These are phyloP conservation scores for Siphamia tubifer DNA, from an alignment of 2,113 vertebrate species.

Conservation along the genomic window DNA sequence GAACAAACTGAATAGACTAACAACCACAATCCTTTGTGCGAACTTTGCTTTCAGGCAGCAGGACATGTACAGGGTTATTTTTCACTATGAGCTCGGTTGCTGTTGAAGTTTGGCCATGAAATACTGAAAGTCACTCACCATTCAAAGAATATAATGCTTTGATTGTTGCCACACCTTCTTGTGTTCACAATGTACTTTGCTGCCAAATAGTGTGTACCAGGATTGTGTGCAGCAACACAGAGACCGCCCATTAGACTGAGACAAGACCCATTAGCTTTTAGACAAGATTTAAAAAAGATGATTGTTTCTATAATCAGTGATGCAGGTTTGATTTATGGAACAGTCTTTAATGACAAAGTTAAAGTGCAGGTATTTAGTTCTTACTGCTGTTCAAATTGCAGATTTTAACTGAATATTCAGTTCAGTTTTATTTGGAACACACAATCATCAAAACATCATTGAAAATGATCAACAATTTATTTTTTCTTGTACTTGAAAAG, in stretches of 20 bases:
- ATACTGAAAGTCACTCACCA: neutral
- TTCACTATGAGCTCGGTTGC: neutral
- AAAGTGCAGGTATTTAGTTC: no score
- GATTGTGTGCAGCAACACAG: neutral
- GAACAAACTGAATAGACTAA: neutral
- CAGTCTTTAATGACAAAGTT: no score
- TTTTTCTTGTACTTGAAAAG: no score
- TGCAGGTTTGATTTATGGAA: no score
- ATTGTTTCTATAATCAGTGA: no score
- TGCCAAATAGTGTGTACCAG: conserved; percentile 29
- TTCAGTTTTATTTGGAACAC: no score
- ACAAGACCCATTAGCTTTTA: no score
- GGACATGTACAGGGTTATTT: neutral
- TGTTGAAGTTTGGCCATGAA: neutral
- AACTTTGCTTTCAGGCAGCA: neutral
- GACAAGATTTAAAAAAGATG: conserved; percentile 17
- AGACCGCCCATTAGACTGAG: no score
- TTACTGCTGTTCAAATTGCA: no score
- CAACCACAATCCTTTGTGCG: neutral
- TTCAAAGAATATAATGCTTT: neutral
- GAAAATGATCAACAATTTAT: no score
- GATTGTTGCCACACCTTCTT: conserved; percentile 13
- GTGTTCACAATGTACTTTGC: neutral
- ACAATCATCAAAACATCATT: no score
- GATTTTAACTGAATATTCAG: no score